Conservation (phyloP, 2,113 vertebrate species). For the Progne subis region DNA sequence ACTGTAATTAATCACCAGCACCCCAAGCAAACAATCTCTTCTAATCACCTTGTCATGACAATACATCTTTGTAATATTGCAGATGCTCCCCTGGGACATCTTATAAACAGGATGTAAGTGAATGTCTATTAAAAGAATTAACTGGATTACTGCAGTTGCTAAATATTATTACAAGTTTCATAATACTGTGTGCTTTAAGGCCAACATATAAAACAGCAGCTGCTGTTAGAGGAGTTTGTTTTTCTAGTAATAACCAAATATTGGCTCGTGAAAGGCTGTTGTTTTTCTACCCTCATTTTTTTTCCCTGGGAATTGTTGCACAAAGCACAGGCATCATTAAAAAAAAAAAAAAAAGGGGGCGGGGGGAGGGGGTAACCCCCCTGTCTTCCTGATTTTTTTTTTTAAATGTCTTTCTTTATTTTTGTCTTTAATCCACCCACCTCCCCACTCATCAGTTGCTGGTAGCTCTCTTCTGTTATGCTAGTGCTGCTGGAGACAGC, state of each 20-base stretch:
- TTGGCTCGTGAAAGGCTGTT: conserved; percentile 3
- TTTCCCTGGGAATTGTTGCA: conserved; percentile 1
- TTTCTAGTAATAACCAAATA: conserved; percentile 7
- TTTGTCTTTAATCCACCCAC: background rate
- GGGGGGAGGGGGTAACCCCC: too few relatives aligned
- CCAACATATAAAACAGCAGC: conserved; percentile 17
- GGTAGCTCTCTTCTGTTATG: background rate
- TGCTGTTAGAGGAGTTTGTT: background rate
- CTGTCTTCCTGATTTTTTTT: background rate
- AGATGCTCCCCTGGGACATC: conserved; percentile 1
- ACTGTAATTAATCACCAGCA: background rate
- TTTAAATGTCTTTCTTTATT: background rate
- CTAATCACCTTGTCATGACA: background rate
- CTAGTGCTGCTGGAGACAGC: background rate
- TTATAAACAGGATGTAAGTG: conserved; percentile 41
- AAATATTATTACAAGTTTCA: conserved; percentile 33
- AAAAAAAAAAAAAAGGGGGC: background rate
- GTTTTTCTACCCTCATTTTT: background rate
- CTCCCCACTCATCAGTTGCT: background rate
- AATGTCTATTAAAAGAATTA: background rate
- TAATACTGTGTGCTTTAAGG: background rate
- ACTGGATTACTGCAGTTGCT: background rate
- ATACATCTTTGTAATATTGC: background rate
- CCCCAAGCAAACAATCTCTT: background rate
- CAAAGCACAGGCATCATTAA: background rate